Percentiles rank a stretch among this genome's conserved stretches.
phyloP scores from a whole-genome alignment of 1,140 invertebrate genomes.

The Cydia strobilella region DNA sequence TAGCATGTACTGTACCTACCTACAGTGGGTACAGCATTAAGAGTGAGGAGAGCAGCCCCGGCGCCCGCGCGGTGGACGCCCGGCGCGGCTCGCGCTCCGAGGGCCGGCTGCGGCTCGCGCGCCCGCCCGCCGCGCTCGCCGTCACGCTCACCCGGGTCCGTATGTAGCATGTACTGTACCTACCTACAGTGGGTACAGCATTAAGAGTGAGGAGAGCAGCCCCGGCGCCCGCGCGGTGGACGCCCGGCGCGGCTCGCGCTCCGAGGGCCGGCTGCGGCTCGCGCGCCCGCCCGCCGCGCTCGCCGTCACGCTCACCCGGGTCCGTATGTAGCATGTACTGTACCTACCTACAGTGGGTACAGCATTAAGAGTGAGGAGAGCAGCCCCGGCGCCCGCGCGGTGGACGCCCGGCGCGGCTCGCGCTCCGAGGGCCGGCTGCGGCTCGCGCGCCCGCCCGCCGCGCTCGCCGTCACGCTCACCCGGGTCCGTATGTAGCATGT shows the following conservation, averaged over 20 bases:
- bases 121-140: slow-evolving; percentile 59
- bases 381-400: slow-evolving; percentile 64
- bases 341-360: no score
- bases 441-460: slow-evolving; percentile 57
- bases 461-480: slow-evolving; percentile 58
- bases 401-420: slow-evolving; percentile 57
- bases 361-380: no score
- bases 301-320: slow-evolving; percentile 58
- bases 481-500: slow-evolving; percentile 26
- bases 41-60: slow-evolving; percentile 82
- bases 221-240: slow-evolving; percentile 60
- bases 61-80: slow-evolving; percentile 60
- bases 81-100: slow-evolving; percentile 52
- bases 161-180: not conserved
- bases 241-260: slow-evolving; percentile 53
- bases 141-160: slow-evolving; percentile 51
- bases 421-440: slow-evolving; percentile 54
- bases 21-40: no score
- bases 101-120: slow-evolving; percentile 56
- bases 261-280: slow-evolving; percentile 56
- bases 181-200: no score
- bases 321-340: not conserved
- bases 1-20: no score
- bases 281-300: slow-evolving; percentile 55
- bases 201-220: slow-evolving; percentile 85